Percentiles rank a stretch among this genome's conserved stretches.
These are phyloP conservation scores for Scomber colias DNA, from an alignment of 2,113 vertebrate species.

Conservation along the genomic window DNA sequence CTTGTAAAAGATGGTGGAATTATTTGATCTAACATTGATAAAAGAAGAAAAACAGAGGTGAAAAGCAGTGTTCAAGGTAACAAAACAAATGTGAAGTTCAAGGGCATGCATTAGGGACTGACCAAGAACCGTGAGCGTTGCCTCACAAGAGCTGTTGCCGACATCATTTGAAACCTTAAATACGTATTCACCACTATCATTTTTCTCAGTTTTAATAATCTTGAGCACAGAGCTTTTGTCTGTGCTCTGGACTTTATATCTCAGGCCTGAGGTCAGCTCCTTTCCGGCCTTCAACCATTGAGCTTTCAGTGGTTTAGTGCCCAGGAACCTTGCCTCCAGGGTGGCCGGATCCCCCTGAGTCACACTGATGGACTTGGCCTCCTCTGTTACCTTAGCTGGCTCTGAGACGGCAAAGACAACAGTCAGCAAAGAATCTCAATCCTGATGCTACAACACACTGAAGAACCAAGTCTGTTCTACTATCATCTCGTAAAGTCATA, in stretches of 20 bases:
- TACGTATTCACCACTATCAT: slow-evolving; percentile 91
- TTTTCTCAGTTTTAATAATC: slow-evolving; percentile 91
- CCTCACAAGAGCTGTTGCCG: slow-evolving; percentile 91
- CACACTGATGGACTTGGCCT: slow-evolving; percentile 95
- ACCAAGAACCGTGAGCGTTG: slow-evolving; percentile 93
- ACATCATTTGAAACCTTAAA: slow-evolving; percentile 97
- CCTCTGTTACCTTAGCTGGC: slow-evolving; percentile 93
- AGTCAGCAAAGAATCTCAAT: slow-evolving; percentile 31
- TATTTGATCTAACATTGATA: slow-evolving; percentile 91
- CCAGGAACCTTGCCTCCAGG: slow-evolving; percentile 94
- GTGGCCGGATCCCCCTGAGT: slow-evolving; percentile 96
- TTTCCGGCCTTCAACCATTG: slow-evolving; percentile 93
- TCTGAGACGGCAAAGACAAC: slow-evolving; percentile 85
- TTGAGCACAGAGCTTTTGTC: slow-evolving; percentile 93
- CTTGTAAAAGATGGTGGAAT: slow-evolving; percentile 97
- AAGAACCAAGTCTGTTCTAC: neutral
- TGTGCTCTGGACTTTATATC: slow-evolving; percentile 92
- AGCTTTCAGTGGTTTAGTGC: slow-evolving; percentile 92
- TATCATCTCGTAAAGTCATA: slow-evolving; percentile 1
- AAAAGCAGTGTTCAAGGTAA: neutral
- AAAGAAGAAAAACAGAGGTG: slow-evolving; percentile 37
- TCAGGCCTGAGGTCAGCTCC: slow-evolving; percentile 89
- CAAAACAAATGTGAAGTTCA: neutral
- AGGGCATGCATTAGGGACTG: slow-evolving; percentile 73
- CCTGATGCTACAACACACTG: neutral